Base-by-base conservation (phyloP, 1,140 invertebrate genomes). In the Latrodectus geometricus region DNA sequence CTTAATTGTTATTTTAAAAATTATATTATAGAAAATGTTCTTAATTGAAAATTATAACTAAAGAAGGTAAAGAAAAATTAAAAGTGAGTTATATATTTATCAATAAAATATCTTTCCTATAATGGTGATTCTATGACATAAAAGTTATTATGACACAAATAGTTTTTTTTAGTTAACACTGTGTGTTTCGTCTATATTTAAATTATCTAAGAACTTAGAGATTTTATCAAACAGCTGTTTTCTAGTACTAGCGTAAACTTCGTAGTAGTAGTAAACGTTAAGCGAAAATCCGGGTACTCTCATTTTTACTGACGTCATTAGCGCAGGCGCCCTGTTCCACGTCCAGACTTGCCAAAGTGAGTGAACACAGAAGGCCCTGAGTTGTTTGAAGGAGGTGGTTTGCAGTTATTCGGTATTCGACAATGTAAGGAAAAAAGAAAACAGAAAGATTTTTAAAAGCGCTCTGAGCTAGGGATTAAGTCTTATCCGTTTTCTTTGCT, bases 191-290 rank as follows among this genome's bases (percentile, higher is more conserved):
- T n/a, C 61, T 65, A 15, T 65, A 35, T 35, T 35, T 35, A 35
- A 35, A 35, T 35, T 35, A 35, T 65, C 61, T 65, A 14, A 4
- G 12, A n/a, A n/a, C n/a, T 69, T 69, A 9, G 9, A 15, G n/a
- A 69, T 23, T 21, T 20, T 23, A 20, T 70, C 74, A 23, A 83
- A 83, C 80, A 83, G 80, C 80, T 83, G 80, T 74, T 69, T 69
- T 70, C 48, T 20, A 70, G 49, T 80, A 35, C 49, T 83, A 83
- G 74, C 80, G 80, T 83, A 83, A 83, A 83, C 70, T 83, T 83
- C 52, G 80, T 83, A 83, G 80, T 83, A 83, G 80, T 83, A 83
- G 80, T 83, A 83, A 74, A 65, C 50, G 70, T 68, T 72, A 83
- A 74, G 70, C 65, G 78, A 80, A 80, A 69, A 83, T 83, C 80